Evolutionary conservation across 2,797 vertebrate species (phyloP), one percentile per base, ranked within the genome.

Genomic region (Enteromius viviparus): DNA sequence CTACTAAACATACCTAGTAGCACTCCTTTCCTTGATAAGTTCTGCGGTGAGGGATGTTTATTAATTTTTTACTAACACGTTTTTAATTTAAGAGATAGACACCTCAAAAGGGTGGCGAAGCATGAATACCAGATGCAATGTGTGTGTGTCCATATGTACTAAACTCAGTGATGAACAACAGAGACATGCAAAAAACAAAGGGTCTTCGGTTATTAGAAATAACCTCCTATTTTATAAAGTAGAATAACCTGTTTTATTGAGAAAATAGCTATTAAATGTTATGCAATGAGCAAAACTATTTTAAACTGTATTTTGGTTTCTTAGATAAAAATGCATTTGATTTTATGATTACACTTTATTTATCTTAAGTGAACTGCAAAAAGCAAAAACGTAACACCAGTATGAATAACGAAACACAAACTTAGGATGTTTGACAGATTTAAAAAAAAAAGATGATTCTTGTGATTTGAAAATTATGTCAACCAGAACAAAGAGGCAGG

Each of bases 1-100:
- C 91, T 92, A 86, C 88, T 90, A 88, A 91, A 92, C 91, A 90
- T 93, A 93, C 91, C 95, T 94, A 93, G 85, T 85, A 96, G 93
- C 89, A 47, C 86, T 68, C 86, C 90, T 90, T 86, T 92, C 87
- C 68, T 90, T 86, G 90, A 89, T 81, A 92, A 93, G 89, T 87
- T 85, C 85, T 83, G 90, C 42, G 82, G 34, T 4, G 83, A 87
- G 85, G 84, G 45, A 53, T 68, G 78, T 72, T 34, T 78, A 70
- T n/a, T 4, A 71, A 49, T 78, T 65, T 79, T 78, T 64, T 64
- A 51, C 6, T 26, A 53, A 68, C 58, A 60, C 47, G 42, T 78
- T 78, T 76, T 76, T 75, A 70, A 78, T 76, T 79, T 78, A 80
- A 65, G 80, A 78, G 78, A 87, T 85, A 80, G 76, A 78, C 76